Evolutionary conservation across 2,797 vertebrate species (phyloP), one percentile per base, ranked within the genome.

Genomic region (Chaetodon trifasciatus): DNA sequence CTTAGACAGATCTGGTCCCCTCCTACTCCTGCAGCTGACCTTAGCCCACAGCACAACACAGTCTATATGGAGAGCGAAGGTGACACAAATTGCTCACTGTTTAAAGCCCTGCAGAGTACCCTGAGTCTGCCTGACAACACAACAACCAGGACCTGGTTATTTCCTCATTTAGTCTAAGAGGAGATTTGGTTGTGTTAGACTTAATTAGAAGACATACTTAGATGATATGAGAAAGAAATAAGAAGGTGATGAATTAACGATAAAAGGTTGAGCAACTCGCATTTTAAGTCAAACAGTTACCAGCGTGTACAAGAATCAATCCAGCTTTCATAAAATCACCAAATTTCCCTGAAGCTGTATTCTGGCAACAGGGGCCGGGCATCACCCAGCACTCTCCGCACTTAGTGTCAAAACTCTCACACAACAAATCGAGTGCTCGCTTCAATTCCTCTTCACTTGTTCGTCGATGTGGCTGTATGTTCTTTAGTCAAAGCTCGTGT

Each of bases 1-100:
- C 46, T 84, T 55, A 83, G 71, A 71, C 66, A 79, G 74, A 77
- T 46, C 63, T 79, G 1, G 28, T 67, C 42, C 47, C 42, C 19
- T 80, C 46, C 62, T 42, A 56, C 74, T 76, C 70, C 64, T 84
- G 73, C 58, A 76, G 71, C 46, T 78, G 74, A 84, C 68, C 68
- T 82, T 70, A 64, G 56, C 64, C 61, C 21, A 28, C 66, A 76
- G 61, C 76, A 64, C 68, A 73, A 13, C 10, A 28, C 55, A 79
- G 46, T 66, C 49, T 63, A 50, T 49, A 32, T 39, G 40, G 37
- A 47, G 50, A 74, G 32, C 55, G 39, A 83, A 65, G 77, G 77
- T 81, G 77, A 79, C 72, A 66, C n/a, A 80, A 8, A 50, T 63
- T 53, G 44, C 61, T 70, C 53, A 61, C 46, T 68, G 44, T 55